Conservation (phyloP, 2,888 invertebrate species). For the Punctoribates punctum region DNA sequence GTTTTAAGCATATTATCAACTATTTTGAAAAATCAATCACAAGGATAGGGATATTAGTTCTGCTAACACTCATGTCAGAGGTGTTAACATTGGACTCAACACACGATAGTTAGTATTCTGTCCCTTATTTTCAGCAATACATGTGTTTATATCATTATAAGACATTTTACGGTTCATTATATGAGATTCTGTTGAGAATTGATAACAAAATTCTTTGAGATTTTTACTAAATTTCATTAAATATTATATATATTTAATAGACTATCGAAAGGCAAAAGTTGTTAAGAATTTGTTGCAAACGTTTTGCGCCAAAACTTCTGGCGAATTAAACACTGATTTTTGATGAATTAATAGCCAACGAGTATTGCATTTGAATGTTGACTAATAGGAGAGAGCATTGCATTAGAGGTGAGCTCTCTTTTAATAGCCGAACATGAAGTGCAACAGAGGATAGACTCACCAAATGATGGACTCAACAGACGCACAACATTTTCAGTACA, state of each 20-base stretch:
- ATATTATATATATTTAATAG: neutral
- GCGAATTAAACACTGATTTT: neutral
- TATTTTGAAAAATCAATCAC: too few species aligned
- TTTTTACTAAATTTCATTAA: neutral
- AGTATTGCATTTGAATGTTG: neutral
- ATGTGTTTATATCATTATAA: neutral
- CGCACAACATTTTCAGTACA: neutral
- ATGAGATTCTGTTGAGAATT: constrained; percentile 16
- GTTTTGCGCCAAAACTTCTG: neutral
- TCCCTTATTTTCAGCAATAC: neutral
- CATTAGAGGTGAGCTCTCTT: neutral
- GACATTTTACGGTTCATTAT: constrained; percentile 8
- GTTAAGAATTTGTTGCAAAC: neutral
- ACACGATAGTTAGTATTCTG: neutral
- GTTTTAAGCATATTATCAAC: too few species aligned
- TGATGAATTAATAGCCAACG: neutral
- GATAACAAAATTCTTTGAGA: neutral
- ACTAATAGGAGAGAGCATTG: neutral
- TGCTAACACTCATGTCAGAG: neutral
- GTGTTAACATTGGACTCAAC: neutral
- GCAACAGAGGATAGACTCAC: neutral
- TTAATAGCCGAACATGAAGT: neutral
- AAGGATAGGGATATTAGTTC: too few species aligned
- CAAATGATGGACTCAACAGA: neutral
- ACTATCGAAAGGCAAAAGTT: neutral